Base-by-base conservation (phyloP, 1,140 invertebrate species). In the Rhynchophorus ferrugineus region DNA sequence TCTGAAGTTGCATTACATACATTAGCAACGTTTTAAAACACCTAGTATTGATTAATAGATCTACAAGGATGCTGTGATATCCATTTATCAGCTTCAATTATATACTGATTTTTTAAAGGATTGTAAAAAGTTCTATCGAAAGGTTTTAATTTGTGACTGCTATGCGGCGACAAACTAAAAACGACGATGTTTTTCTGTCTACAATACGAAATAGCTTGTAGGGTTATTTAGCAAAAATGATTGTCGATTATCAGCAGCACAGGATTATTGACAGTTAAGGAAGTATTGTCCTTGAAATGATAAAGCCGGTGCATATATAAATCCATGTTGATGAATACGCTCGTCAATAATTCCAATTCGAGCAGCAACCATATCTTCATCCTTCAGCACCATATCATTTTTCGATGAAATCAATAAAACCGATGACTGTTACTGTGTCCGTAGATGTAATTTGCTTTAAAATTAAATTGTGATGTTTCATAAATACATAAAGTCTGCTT, bases 121-220 rank as follows among this genome's bases (percentile, higher is more conserved):
- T 29, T 29, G 49, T 49, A 57, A 20, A 57, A 52, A 19, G 16
- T 20, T 21, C 33, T 39, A 42, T 56, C 49, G 34, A 53, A 21
- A 3, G 36, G 49, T 20, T 55, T 41, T 18, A 56, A 43, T 6
- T 22, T 43, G 20, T 56, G 49, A 21, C 20, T 46, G 21, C 17
- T 44, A 19, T 56, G 54, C 8, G 35, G 49, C 19, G 49, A 43
- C 8, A 56, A 33, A 11, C 17, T 44, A 2, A 56, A 38, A 11
- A 56, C 11, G 7, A 33, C 9, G 13, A 56, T 51, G 6, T 39
- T 48, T 2, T 56, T 51, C 9, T 50, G 21, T 11, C 39, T 11
- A 66, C 51, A 44, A 49, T 50, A 36, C 62, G 57, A 44, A 56
- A 66, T 65, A 68, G 70, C 71, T 61, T 60, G 59, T 64, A 65